Conservation (phyloP, 2,113 vertebrate genomes). For the Sebastes schlegelii region DNA sequence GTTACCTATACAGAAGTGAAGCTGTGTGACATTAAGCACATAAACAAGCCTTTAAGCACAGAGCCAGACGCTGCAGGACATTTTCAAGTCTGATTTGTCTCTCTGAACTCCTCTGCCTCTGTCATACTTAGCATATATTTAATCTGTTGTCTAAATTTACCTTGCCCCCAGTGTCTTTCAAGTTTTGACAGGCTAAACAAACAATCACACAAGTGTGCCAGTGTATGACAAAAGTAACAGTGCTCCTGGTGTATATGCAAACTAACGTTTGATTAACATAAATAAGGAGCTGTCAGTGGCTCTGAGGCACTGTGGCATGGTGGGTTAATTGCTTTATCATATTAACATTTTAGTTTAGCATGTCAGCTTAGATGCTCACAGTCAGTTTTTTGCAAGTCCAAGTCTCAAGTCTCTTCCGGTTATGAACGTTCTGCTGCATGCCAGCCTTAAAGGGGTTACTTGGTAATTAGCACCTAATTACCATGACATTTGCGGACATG, state of each 20-base stretch:
- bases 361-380: too few species aligned
- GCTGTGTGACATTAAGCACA: not conserved
- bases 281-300: not conserved
- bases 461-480: too few species aligned
- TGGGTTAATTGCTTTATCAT: not conserved
- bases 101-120: not conserved
- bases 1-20: not conserved
- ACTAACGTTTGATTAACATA: not conserved
- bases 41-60: not conserved
- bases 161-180: not conserved
- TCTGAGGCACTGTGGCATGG: not conserved
- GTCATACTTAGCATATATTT: not conserved
- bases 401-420: too few species aligned
- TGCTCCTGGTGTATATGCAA: not conserved
- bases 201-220: not conserved
- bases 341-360: too few species aligned
- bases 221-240: not conserved
- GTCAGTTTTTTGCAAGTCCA: too few species aligned
- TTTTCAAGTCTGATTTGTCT: slow-evolving; percentile 1
- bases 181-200: not conserved
- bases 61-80: not conserved
- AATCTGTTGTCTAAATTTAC: not conserved
- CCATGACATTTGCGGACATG: too few species aligned
- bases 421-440: too few species aligned
- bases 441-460: too few species aligned